A percentile compares a stretch with the other conserved stretches of the same genome.
phyloP scores from a whole-genome alignment of 2,113 vertebrate genomes.

The Gallinago paraguaiae region DNA sequence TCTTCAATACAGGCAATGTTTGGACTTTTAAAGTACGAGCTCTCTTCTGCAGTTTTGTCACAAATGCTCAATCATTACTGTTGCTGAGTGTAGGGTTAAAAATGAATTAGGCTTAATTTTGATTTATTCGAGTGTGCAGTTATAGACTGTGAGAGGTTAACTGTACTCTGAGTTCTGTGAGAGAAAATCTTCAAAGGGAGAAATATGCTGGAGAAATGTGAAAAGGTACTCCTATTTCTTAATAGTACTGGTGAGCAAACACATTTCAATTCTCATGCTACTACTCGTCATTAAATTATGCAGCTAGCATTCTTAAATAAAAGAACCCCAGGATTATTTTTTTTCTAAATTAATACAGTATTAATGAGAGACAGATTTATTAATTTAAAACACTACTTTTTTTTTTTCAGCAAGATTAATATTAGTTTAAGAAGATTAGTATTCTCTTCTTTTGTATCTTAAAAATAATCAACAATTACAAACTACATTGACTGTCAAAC shows the following conservation, averaged over 20 bases:
- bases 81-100: conserved; percentile 44
- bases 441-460: neutral
- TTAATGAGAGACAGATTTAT: conserved; percentile 13
- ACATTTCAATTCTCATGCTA: neutral
- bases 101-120: conserved; percentile 55
- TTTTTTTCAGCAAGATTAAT: neutral
- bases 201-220: neutral
- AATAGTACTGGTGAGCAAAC: neutral
- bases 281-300: neutral
- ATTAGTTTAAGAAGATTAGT: neutral
- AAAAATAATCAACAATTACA: neutral
- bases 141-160: conserved; percentile 10
- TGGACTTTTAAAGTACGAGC: conserved; percentile 24
- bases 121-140: conserved; percentile 5
- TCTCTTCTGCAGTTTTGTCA: conserved; percentile 44
- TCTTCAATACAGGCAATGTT: conserved; percentile 34
- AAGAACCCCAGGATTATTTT: neutral
- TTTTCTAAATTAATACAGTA: neutral
- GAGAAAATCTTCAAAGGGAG: neutral
- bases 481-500: neutral
- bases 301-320: neutral
- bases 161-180: neutral
- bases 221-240: conserved; percentile 14
- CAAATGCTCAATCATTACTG: conserved; percentile 47
- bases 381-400: neutral